Evolutionary conservation across 2,113 vertebrate species (phyloP), one percentile per base, ranked within the genome.

Genomic region (Lamprologus sp.): DNA sequence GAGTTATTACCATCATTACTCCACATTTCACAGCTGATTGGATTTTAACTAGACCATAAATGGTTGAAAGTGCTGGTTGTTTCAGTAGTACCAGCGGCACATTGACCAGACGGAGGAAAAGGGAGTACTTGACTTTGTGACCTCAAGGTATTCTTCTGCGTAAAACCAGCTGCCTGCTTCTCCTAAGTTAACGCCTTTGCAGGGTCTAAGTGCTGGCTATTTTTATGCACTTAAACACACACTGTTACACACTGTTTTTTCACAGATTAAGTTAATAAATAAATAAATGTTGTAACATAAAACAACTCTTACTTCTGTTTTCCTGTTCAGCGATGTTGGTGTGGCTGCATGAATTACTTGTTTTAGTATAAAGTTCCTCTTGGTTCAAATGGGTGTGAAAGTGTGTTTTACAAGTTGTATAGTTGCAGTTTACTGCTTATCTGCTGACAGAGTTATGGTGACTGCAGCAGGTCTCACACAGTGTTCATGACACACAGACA

Each of bases 361-460:
- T 45, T 47, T 1, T 7, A 75, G 37, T 70, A 15, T 70, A 26
- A 70, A 14, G n/a, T 70, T 70, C 37, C 37, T 70, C 65, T 42
- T 70, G 65, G 21, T 70, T 70, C 35, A 70, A 70, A 70, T 1
- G 19, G n/a, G 7, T 75, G 40, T 75, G 14, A 75, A 75, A 45
- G 21, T 73, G 68, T 28, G 6, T 47, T 75, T 28, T 47, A 75
- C 40, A 75, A 28, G 70, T 47, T 0, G 8, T 7, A 47, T 47
- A 28, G 0, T 28, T 0, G 1, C 42, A 31, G 73, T 47, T 77
- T 1, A 2, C 26, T 49, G 17, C 26, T 51, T 77, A 77, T 77
- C 73, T 77, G 0, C 26, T 51, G 70, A 7, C 15, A 49, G 70
- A 19, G 15, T 77, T 77, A 7, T 49, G 42, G 26, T 19, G 10